Base-by-base conservation (phyloP, 1,140 invertebrate species). In the Cyphomyrmex costatus region DNA sequence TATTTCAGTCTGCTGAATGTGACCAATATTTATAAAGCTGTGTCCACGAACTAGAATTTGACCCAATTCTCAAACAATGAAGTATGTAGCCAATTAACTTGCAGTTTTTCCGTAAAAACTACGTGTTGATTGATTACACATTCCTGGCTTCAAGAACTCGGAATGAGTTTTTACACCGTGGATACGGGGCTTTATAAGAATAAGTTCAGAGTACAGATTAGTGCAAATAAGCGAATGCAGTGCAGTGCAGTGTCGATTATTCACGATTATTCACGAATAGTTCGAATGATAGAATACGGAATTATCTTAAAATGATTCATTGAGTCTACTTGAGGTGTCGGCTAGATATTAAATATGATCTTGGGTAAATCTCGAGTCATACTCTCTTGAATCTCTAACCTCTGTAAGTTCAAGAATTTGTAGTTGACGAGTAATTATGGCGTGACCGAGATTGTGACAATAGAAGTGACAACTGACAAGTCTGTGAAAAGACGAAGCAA, bases 301-400 rank as follows among this genome's bases (percentile, higher is more conserved):
- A 21, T 42, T 66, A 66, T 66, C 33, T 66, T 21, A 42, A 36
- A 42, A 66, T 66, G 63, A 66, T 10, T 66, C 63, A 66, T 66
- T 36, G n/a, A n/a, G 19, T n/a, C 16, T 33, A 14, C 30, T n/a
- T 10, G n/a, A 66, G 33, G 33, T n/a, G 63, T 66, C 10, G n/a
- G 10, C 33, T n/a, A 42, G 33, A 42, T 5, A 10, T 66, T 66
- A 36, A 66, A 33, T 12, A 66, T 66, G 63, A 36, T 12, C 63
- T 21, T 19, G 19, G 30, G 21, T 10, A 21, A 66, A 12, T 42
- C 30, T 21, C 30, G 63, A 12, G 5, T 42, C 19, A 12, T n/a
- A n/a, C 0, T 19, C 30, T 33, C 7, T 42, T n/a, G 7, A 66
- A 14, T 66, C 33, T 66, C 63, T 14, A 14, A n/a, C 7, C 58